Base-by-base conservation (phyloP, 2,797 vertebrate species). In the Epinephelus coioides region DNA sequence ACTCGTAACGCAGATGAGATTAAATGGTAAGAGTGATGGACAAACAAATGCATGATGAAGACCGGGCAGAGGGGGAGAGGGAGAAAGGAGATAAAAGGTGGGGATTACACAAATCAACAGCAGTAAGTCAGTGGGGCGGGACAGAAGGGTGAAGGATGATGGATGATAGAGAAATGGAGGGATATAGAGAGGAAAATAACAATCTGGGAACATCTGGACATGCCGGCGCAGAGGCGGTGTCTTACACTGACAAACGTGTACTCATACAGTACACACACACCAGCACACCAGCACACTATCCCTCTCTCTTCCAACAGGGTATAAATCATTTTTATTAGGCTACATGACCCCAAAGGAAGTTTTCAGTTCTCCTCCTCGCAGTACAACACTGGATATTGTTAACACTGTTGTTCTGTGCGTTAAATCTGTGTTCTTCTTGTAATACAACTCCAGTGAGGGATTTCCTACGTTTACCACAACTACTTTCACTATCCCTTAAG, bases 151-250 rank as follows among this genome's bases (percentile, higher is more conserved):
- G 23, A 73, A 64, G 82, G 67, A 84, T 86, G 88, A 90, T 69
- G 84, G 81, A 86, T 85, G 78, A 70, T 38, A 34, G 81, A 75
- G 66, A 78, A 76, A 73, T 69, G 19, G 53, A 73, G 63, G 46
- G 66, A 68, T 59, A 62, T 78, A 86, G 74, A 66, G 46, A 71
- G 46, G 17, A 72, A 79, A 76, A 80, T 78, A 68, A 88, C 90
- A 90, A 94, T 92, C 88, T 85, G 86, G 60, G 56, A 88, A 90
- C 91, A 94, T 94, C 93, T 94, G 93, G 92, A 88, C 69, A 5
- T 44, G 56, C 55, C 43, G 49, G 56, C 73, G 65, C 49, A 75
- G 73, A 68, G 57, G 70, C 64, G 60, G 69, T 54, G 57, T 79
- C 74, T 82, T 73, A 75, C 54, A 61, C 44, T 81, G 54, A 73